A percentile compares a stretch with the other conserved stretches of the same genome.
These are phyloP conservation scores for Horisme vitalbata DNA, from an alignment of 2,888 invertebrate species.

Conservation along the genomic window DNA sequence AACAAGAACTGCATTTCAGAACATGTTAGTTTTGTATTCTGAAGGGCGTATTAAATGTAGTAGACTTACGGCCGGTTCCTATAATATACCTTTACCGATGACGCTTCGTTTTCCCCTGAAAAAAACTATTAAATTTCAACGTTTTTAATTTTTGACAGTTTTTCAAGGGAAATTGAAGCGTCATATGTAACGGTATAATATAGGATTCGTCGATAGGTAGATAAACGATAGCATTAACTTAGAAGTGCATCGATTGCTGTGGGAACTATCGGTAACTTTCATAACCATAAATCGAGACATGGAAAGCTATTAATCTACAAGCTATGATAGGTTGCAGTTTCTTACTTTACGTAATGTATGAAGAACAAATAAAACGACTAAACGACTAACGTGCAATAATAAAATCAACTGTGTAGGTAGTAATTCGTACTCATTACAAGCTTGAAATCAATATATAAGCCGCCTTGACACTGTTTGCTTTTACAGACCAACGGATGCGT, in stretches of 20 bases:
- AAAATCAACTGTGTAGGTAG: conserved; percentile 53
- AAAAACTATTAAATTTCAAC: too few species aligned
- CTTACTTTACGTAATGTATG: conserved; percentile 16
- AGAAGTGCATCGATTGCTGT: neutral
- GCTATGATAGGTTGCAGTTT: conserved; percentile 16
- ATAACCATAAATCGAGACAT: conserved; percentile 14
- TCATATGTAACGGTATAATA: too few species aligned
- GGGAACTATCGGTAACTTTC: conserved; percentile 8
- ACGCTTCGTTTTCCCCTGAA: too few species aligned
- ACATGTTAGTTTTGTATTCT: conserved; percentile 1
- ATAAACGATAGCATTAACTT: neutral
- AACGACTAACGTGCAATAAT: conserved; percentile 43
- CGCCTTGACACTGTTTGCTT: conserved; percentile 74
- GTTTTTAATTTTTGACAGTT: too few species aligned
- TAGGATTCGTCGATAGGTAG: too few species aligned
- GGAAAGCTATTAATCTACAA: conserved; percentile 16
- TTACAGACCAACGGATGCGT: conserved; percentile 64
- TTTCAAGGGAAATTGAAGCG: too few species aligned
- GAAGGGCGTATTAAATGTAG: neutral
- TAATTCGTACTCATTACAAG: conserved; percentile 63
- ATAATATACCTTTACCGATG: too few species aligned
- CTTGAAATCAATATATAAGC: conserved; percentile 69
- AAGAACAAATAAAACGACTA: conserved; percentile 38
- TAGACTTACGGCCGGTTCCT: too few species aligned
- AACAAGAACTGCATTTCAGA: conserved; percentile 37